Base-by-base conservation (phyloP, 2,797 vertebrate genomes). In the Rhinella marina region DNA sequence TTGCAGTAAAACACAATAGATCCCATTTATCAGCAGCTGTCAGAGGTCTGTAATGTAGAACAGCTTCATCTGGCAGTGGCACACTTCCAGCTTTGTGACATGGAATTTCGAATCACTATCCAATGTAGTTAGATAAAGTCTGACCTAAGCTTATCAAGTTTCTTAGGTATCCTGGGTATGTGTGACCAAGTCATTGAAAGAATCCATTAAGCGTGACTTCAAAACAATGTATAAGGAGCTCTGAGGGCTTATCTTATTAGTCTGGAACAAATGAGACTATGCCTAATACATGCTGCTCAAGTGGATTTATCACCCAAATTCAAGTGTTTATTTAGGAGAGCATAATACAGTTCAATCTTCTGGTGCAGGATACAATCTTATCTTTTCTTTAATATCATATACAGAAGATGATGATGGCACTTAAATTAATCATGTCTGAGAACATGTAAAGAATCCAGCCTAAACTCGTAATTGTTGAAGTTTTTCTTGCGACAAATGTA, bases 191-290 rank as follows among this genome's bases (percentile, higher is more conserved):
- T 86, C 21, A 78, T 79, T 78, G 62, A 70, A 70, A 56, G 50
- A 80, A 86, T 86, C 62, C 50, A 57, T 86, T 79, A 21, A 86
- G 85, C 17, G 11, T 64, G 84, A 78, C 83, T 85, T 75, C 48
- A 11, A 72, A 56, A 77, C 83, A 85, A 77, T 61, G 61, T 70
- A 57, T 57, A 79, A 80, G 50, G n/a, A 86, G 75, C 48, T 54
- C 2, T 29, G 73, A 56, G 23, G 61, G 62, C 62, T 86, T 70
- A 86, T 79, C 7, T 70, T 70, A 68, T 80, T 86, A 86, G 85
- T 56, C 21, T 76, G 85, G 79, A 80, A 64, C 84, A 78, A 78
- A 48, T 66, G n/a, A 61, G 73, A 85, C 84, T 32, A 78, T 64
- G 73, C 73, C 62, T 81, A 81, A 50, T 81, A 64, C 64, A 81